Percentiles rank a stretch among this genome's conserved stretches.
Evolutionary conservation across 2,888 invertebrate species (phyloP).

Genomic region (Strigamia transsilvanica): DNA sequence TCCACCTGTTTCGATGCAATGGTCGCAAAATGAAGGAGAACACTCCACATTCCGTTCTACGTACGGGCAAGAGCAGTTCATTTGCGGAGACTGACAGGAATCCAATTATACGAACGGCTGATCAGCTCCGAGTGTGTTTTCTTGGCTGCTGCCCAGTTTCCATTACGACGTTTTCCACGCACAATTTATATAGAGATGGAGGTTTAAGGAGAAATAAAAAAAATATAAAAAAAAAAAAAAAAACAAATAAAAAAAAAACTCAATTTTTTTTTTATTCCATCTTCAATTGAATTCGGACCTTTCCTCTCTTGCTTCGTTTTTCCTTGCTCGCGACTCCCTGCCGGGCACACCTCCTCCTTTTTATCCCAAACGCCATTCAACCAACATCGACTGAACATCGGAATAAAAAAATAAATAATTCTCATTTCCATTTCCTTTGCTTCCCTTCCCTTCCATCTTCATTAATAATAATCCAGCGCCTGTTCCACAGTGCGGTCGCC

Average conservation of each 20-base stretch:
- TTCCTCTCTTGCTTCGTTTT: constrained; percentile 37
- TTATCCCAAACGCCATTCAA: neutral
- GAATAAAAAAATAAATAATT: too few species aligned
- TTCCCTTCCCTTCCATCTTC: neutral
- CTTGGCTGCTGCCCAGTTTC: constrained; percentile 36
- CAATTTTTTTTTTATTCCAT: constrained; percentile 24
- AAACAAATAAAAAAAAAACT: neutral
- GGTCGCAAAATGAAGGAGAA: constrained; percentile 24
- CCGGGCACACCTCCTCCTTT: constrained; percentile 1
- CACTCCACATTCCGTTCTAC: constrained; percentile 8
- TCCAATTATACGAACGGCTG: constrained; percentile 44
- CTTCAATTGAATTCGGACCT: constrained; percentile 44
- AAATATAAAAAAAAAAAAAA: too few species aligned
- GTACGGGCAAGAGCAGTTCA: constrained; percentile 39
- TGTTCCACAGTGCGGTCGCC: neutral
- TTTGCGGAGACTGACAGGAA: constrained; percentile 44
- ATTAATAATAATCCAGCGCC: neutral
- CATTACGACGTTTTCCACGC: constrained; percentile 43
- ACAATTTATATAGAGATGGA: constrained; percentile 18
- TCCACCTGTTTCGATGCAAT: constrained; percentile 22
- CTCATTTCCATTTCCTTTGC: too few species aligned
- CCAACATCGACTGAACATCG: too few species aligned
- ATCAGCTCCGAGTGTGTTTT: constrained; percentile 43
- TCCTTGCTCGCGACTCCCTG: neutral
- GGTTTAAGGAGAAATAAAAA: too few species aligned